Base-by-base conservation (phyloP, 2,113 vertebrate species). In the Chelonoidis abingdonii region DNA sequence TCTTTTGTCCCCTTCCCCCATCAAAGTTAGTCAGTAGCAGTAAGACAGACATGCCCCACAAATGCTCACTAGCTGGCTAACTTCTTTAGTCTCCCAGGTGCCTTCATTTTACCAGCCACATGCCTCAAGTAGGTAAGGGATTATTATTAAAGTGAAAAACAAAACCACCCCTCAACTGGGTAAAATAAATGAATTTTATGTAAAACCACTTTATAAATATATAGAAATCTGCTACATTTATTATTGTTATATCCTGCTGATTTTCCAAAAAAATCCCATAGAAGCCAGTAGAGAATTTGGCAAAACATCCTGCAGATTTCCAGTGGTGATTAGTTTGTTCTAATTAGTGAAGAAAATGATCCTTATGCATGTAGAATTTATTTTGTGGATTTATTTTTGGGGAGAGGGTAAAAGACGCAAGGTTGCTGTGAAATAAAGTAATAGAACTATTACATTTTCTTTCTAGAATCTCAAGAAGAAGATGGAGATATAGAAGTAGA, bases 401-500 rank as follows among this genome's bases (percentile, higher is more conserved):
- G 38, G 12, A 57, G 24, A 87, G 25, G 7, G 8, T 16, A 35
- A 88, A 57, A 79, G 54, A 27, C 2, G 83, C 10, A 80, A 82
- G 21, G 3, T 90, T 75, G 16, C 8, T 90, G 21, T 93, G 10
- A 6, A 9, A 50, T 94, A 44, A 21, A 88, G 10, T 62, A 84
- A 8, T 90, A 44, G 7, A 83, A 78, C 4, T 49, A 2, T 90
- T 11, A 19, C 8, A 22, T 2, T 0, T 3, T 14, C 12, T 1
- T 81, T 96, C 78, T 96, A 99, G 99, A 99, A 96, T 99, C 99
- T 97, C 99, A 99, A 84, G 99, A 99, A 56, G 99, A 99, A 94
- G 99, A 99, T 91, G 99, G 99, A 83, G 99, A 99, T 56, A 99
- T 99, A 95, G 99, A 99, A 98, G 99, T 98, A 89, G 99, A 99